Percentiles rank a stretch among this genome's conserved stretches.
Conservation (phyloP, 2,113 vertebrate species). For the Cinclus cinclus region DNA sequence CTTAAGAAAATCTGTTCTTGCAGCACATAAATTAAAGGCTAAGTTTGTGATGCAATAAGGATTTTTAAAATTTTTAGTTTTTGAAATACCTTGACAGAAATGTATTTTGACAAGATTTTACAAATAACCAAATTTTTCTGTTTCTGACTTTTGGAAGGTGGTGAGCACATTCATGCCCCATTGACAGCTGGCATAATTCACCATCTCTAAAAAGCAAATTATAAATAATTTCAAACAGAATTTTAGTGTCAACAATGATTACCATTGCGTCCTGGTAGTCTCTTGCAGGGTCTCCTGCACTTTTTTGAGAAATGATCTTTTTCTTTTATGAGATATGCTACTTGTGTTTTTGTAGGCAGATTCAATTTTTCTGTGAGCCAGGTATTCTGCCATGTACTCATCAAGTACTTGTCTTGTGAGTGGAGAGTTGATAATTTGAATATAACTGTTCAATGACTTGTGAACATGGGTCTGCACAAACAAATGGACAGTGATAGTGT, state of each 20-base stretch:
- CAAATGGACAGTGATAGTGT: background rate
- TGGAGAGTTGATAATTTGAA: background rate
- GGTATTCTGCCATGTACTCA: background rate
- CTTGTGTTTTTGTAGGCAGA: background rate
- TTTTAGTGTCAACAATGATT: background rate
- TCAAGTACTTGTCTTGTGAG: background rate
- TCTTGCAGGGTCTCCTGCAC: background rate
- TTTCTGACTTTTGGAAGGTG: background rate
- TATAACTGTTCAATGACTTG: background rate
- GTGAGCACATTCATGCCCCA: fast-evolving
- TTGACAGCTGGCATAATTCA: background rate
- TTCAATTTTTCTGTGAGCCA: background rate
- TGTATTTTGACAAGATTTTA: background rate
- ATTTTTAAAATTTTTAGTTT: background rate
- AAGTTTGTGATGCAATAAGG: background rate
- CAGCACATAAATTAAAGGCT: background rate
- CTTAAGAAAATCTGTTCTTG: background rate
- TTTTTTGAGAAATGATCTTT: background rate
- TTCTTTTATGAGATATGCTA: background rate
- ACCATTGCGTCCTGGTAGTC: background rate
- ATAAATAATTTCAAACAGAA: background rate
- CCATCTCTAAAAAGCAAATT: background rate
- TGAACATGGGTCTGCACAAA: background rate
- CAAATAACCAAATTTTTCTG: background rate
- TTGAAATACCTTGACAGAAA: background rate